phyloP scores from a whole-genome alignment of 2,797 vertebrate species.

The Nasua narica region DNA sequence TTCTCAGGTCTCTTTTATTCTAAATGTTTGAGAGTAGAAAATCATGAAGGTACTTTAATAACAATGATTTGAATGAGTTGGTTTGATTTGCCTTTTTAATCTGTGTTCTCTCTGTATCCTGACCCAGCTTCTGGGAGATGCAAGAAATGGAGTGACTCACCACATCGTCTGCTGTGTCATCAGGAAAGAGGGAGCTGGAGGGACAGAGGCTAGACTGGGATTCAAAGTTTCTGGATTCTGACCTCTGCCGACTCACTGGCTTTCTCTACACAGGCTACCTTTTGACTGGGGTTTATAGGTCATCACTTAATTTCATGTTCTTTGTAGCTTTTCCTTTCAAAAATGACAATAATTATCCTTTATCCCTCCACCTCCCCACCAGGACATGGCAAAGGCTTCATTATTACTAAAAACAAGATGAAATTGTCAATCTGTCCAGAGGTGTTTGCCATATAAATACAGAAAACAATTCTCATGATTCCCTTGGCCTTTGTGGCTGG shows the following conservation, averaged over 20 bases:
- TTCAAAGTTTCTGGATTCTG: background rate
- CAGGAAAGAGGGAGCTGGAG: background rate
- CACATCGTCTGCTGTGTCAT: background rate
- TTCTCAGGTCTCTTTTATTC: background rate
- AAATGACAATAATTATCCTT: background rate
- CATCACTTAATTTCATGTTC: background rate
- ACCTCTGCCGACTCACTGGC: background rate
- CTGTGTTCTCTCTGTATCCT: background rate
- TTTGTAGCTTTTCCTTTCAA: background rate
- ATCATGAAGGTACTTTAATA: background rate
- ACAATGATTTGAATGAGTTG: background rate
- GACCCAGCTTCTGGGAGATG: conserved; percentile 15
- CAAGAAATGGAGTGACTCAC: background rate
- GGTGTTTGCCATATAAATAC: background rate
- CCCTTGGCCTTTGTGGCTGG: background rate
- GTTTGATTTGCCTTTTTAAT: background rate
- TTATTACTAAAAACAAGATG: conserved; percentile 35
- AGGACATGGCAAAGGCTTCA: background rate
- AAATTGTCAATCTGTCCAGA: background rate
- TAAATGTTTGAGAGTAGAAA: background rate
- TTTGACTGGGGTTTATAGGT: background rate
- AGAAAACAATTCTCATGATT: background rate
- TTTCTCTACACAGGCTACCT: background rate
- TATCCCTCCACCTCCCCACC: background rate
- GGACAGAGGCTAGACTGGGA: background rate